Evolutionary conservation across 2,797 vertebrate species (phyloP), one percentile per base, ranked within the genome.

Genomic region (Sebastes matsubarae): DNA sequence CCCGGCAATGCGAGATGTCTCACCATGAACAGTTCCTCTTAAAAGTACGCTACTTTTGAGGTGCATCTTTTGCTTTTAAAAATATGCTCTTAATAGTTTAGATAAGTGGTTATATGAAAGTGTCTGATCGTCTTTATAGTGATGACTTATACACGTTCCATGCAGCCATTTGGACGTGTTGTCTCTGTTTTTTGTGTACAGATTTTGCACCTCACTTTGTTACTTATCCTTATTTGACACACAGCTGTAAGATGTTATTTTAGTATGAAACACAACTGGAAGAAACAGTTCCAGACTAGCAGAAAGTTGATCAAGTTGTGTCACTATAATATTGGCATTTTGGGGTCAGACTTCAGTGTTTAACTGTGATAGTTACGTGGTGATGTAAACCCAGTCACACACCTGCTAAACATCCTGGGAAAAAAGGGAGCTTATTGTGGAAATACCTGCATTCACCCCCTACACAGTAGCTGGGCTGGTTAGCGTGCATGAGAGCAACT

Each of bases 401-500:
- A 16, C 29, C 29, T 13, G 50, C 12, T 18, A 3, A 7, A 29
- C 29, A 54, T 36, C n/a, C 29, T 13, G 3, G 4, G 4, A 0
- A 29, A 25, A 18, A 52, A 4, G n/a, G 61, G 4, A 6, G 2
- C 24, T 38, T 2, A 22, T 25, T 67, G 24, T 20, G 20, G 2
- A 6, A n/a, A 14, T 18, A 46, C 12, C 38, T 54, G 55, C 29
- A 3, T 75, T 67, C 59, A 16, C 46, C 10, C 50, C 30, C 50
- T 2, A 1, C 65, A 18, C 64, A 25, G 66, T 55, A 10, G 34
- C 9, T 8, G 16, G 5, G n/a, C 76, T 54, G 68, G 70, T 82
- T 75, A 66, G 76, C 77, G 74, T 79, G 79, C 77, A 75, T 6
- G 66, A 52, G 77, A 64, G 74, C 46, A 57, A 36, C 64, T 30